Percentiles rank a stretch among this genome's conserved stretches.
Conservation (phyloP, 2,797 vertebrate species). For the Uromys caudimaculatus region DNA sequence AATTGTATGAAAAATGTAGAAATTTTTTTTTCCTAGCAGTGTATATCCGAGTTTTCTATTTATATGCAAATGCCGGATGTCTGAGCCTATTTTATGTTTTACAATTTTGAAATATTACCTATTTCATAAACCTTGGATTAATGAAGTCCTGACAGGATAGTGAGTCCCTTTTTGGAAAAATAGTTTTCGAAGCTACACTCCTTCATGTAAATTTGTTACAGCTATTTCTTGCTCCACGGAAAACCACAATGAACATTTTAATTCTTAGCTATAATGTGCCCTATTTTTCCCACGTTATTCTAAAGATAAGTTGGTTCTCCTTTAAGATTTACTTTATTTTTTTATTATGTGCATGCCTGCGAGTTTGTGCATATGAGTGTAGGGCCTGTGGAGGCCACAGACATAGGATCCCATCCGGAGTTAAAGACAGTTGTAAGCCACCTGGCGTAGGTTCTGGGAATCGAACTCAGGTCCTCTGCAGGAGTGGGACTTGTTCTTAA, state of each 20-base stretch:
- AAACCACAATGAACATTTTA: conserved; percentile 37
- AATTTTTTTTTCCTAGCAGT: conserved; percentile 69
- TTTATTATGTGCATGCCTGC: background rate
- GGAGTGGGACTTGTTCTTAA: background rate
- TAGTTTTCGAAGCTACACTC: background rate
- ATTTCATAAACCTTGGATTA: conserved; percentile 71
- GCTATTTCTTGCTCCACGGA: background rate
- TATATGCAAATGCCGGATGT: conserved; percentile 80
- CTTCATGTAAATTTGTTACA: background rate
- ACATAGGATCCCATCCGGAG: background rate
- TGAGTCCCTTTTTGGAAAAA: background rate
- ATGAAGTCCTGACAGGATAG: conserved; percentile 50
- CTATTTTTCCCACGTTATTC: background rate
- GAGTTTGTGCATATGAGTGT: background rate
- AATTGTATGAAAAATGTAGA: conserved; percentile 77
- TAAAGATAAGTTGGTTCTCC: background rate
- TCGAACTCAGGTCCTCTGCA: background rate
- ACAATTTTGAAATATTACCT: conserved; percentile 76
- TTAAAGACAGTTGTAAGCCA: background rate
- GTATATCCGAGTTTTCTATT: conserved; percentile 74
- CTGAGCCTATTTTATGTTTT: conserved; percentile 46
- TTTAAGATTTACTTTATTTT: conserved; percentile 12
- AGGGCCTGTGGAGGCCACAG: background rate
- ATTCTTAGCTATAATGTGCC: conserved; percentile 13
- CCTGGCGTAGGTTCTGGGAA: background rate